Evolutionary conservation across 2,888 invertebrate genomes (phyloP), one percentile per base, ranked within the genome.

Genomic region (Drosophila lacicola): DNA sequence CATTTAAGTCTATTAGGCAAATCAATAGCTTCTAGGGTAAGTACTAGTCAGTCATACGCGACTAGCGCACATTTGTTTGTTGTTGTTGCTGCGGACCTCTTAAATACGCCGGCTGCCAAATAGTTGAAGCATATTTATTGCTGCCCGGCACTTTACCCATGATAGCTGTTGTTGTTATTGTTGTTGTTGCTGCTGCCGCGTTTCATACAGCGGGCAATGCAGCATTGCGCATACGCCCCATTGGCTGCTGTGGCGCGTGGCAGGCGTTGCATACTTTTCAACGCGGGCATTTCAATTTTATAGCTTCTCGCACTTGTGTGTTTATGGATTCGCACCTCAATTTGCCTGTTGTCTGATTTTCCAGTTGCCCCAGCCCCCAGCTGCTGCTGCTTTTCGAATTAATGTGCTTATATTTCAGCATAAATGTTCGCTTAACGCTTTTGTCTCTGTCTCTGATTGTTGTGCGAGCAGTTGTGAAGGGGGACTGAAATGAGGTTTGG

Each of bases 381-480:
- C 45, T n/a, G 9, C 54, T 55, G 49, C 47, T 46, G 46, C 44
- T 44, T 49, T 36, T 41, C 45, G 53, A 89, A 90, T 91, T 91
- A 90, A 91, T 91, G 90, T 82, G 82, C 83, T 89, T 90, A 90
- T 91, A 91, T 91, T 90, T 91, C 89, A 90, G 77, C 81, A 77
- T 73, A 90, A 91, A 90, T 90, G 87, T 79, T 80, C 80, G 85
- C 72, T 83, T 82, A 54, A 70, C 63, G 64, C 78, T 70, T 60
- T 72, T 80, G 71, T 75, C 66, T 82, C 80, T 66, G 62, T 57
- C 70, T 85, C 74, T 82, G 75, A 80, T 74, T 80, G 77, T 58
- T 72, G 49, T n/a, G 13, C 37, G 62, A 63, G 29, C 29, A 29
- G 29, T 8, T 29, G 29, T 29, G 29, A 29, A 29, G 29, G 29